phyloP scores from a whole-genome alignment of 2,113 vertebrate genomes.

The Larimichthys polyactis region DNA sequence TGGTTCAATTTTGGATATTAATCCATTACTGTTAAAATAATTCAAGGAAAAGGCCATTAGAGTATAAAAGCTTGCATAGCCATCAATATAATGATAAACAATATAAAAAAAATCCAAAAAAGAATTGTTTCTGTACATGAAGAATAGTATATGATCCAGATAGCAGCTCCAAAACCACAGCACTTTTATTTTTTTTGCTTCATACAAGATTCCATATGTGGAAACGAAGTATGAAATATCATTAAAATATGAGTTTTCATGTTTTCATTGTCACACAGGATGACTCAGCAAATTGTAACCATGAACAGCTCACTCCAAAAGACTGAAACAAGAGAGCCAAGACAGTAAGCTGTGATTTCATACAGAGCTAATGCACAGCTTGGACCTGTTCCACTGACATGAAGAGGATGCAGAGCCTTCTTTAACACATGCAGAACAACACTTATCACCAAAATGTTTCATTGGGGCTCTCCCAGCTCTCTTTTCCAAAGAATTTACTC shows the following conservation, averaged over 20 bases:
- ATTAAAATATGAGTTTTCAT: not conserved
- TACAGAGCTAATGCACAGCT: conserved; percentile 42
- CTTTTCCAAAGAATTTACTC: not conserved
- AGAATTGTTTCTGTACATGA: too few species aligned
- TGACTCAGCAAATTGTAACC: conserved; percentile 26
- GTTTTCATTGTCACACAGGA: not conserved
- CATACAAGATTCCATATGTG: not conserved
- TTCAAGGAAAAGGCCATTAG: too few species aligned
- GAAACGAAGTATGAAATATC: not conserved
- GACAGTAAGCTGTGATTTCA: conserved; percentile 36
- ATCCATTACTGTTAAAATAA: too few species aligned
- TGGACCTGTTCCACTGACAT: conserved; percentile 27
- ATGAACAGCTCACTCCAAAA: conserved; percentile 1
- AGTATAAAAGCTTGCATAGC: too few species aligned
- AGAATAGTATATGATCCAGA: not conserved
- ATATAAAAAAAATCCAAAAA: too few species aligned
- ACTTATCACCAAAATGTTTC: not conserved
- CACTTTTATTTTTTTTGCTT: not conserved
- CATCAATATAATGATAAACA: too few species aligned
- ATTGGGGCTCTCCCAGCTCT: not conserved
- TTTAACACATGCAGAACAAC: conserved; percentile 32
- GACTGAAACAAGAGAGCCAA: conserved; percentile 8
- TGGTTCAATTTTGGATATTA: too few species aligned
- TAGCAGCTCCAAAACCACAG: not conserved
- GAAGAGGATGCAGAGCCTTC: not conserved